These are phyloP conservation scores for Phocoena phocoena DNA, from an alignment of 2,113 vertebrate species.

Conservation along the genomic window DNA sequence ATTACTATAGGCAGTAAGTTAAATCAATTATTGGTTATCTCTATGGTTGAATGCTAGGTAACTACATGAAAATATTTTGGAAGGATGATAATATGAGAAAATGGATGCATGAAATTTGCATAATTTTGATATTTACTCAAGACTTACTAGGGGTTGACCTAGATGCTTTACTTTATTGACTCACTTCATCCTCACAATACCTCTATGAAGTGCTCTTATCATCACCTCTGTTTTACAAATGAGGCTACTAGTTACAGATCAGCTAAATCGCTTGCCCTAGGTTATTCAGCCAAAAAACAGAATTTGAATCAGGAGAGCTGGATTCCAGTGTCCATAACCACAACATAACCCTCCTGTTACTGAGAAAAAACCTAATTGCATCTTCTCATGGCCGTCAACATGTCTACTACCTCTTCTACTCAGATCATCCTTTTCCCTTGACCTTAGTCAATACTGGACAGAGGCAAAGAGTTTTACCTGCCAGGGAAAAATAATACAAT, in stretches of 20 bases:
- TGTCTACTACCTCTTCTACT: not conserved
- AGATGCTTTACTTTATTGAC: not conserved
- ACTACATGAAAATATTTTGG: not conserved
- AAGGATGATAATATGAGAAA: not conserved
- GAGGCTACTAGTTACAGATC: not conserved
- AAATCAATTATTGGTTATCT: slow-evolving; percentile 8
- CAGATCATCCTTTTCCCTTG: not conserved
- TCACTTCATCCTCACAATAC: not conserved
- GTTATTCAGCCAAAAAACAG: not conserved
- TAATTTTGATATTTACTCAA: not conserved
- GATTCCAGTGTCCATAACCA: not conserved
- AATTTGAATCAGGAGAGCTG: not conserved
- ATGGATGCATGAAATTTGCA: not conserved
- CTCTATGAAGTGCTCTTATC: not conserved
- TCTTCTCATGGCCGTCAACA: not conserved
- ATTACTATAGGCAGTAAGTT: not conserved
- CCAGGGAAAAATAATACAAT: not conserved
- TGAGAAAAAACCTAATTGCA: not conserved
- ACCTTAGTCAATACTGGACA: not conserved
- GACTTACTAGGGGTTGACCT: not conserved
- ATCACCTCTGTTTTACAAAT: not conserved
- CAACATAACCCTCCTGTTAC: not conserved
- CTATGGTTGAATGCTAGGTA: not conserved
- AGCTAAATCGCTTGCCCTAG: not conserved
- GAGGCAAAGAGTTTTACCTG: not conserved